Evolutionary conservation across 64 coral and sea anemone species (phyloP), one percentile per base, ranked within the genome.

Genomic region (Exaiptasia diaphana): DNA sequence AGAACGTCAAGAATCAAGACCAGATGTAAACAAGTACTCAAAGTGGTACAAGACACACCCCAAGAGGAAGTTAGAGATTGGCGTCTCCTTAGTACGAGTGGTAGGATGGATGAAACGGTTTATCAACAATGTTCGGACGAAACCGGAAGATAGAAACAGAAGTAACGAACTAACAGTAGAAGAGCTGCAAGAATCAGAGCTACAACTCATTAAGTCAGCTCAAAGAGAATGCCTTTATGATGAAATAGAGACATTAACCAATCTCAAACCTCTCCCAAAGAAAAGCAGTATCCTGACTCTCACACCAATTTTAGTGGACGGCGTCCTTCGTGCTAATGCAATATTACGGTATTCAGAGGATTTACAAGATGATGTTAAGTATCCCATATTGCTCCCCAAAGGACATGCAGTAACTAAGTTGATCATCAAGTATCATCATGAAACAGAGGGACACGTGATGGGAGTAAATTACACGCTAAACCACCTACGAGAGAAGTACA

Each of bases 401-500:
- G 50, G 35, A 34, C 46, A 71, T 87, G n/a, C 10, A 5, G 80
- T 90, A 15, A 90, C 79, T 0, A 24, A 42, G 33, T 5, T 90
- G 43, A 83, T 93, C 27, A 77, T 82, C 3, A 69, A 50, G 20
- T 87, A 87, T 48, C 35, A 93, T 26, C 75, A 85, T 24, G 89
- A 85, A 52, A 27, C 0, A 1, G 80, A 83, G 75, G 87, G 78
- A 4, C 88, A 84, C 32, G 15, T 59, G 50, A 85, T 79, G 74
- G 74, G 89, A 21, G 53, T 85, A 0, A 91, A 91, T 40, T 85
- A 57, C 31, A 85, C 82, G 7, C 17, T 91, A 11, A 85, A 91
- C 60, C 74, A 91, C 31, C 55, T 91, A 4, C 62, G 73, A 29
- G 53, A 79, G 17, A 80, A 67, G 37, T 91, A 85, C 41, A 22